Evolutionary conservation across 64 coral and sea anemone species (phyloP).

Genomic region (Dendronephthya gigantea): DNA sequence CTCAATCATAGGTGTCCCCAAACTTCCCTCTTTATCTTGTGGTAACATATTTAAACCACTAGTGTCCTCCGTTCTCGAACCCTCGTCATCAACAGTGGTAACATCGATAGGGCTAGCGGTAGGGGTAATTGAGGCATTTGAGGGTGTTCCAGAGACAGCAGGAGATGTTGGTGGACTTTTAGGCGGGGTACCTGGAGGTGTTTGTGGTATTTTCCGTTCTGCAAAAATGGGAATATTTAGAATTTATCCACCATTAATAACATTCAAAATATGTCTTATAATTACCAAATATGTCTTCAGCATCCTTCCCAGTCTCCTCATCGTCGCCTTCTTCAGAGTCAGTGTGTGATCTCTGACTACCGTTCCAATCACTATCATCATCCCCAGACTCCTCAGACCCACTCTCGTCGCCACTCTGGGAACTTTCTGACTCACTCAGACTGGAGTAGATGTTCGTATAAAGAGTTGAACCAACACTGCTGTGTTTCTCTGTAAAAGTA

Average conservation of each 20-base stretch:
- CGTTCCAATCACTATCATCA: slow-evolving; percentile 21
- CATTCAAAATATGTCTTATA: background rate
- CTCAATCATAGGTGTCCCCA: background rate
- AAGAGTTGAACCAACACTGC: background rate
- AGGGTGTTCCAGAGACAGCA: background rate
- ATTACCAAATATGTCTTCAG: background rate
- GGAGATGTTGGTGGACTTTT: background rate
- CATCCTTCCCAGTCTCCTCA: background rate
- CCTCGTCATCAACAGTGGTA: background rate
- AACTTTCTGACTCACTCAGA: slow-evolving; percentile 11
- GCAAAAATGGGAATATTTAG: background rate
- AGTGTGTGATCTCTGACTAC: slow-evolving; percentile 15
- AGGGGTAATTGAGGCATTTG: background rate
- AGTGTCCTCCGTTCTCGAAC: background rate
- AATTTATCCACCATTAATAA: background rate
- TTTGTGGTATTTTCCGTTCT: background rate
- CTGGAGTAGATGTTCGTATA: slow-evolving; percentile 8
- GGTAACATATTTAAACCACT: too few relatives aligned
- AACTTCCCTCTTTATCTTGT: too few relatives aligned
- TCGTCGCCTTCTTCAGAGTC: slow-evolving; percentile 11
- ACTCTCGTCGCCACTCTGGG: slow-evolving; percentile 38
- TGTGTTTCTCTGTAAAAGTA: background rate
- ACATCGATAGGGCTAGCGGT: background rate
- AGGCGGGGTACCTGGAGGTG: slow-evolving; percentile 7
- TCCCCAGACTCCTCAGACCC: slow-evolving; percentile 13